Conservation (phyloP, 2,888 invertebrate genomes). For the Ypsolopha scabrella region DNA sequence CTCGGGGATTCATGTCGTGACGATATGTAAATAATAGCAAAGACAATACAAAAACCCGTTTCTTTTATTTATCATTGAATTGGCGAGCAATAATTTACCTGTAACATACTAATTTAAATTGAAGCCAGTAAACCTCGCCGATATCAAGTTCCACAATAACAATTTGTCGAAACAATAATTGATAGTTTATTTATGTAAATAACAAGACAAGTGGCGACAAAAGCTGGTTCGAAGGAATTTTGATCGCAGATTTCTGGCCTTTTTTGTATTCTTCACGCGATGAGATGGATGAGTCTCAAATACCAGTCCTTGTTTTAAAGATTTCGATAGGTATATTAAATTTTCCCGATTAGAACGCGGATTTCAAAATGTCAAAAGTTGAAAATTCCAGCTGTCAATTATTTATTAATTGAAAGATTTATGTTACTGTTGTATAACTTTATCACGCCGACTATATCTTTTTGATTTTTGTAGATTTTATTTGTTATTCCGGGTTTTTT, state of each 20-base stretch:
- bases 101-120: conserved; percentile 33
- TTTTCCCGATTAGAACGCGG: too few species aligned
- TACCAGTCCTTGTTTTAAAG: background rate
- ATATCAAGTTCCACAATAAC: conserved; percentile 41
- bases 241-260: conserved; percentile 43
- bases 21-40: too few species aligned
- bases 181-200: conserved; percentile 53
- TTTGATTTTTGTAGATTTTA: too few species aligned
- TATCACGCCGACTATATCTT: too few species aligned
- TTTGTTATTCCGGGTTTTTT: background rate
- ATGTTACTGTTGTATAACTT: too few species aligned
- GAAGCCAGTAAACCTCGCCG: conserved; percentile 40
- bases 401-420: too few species aligned
- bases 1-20: too few species aligned
- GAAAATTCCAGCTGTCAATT: too few species aligned
- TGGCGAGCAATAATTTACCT: background rate
- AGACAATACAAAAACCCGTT: background rate
- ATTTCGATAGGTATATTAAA: too few species aligned
- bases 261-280: conserved; percentile 24
- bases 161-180: conserved; percentile 63
- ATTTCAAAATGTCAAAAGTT: too few species aligned
- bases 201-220: conserved; percentile 40
- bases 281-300: background rate
- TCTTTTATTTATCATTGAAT: too few species aligned
- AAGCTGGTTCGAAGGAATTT: conserved; percentile 57